Evolutionary conservation across 2,888 invertebrate genomes (phyloP).

Genomic region (Nipponacmea schrenckii): DNA sequence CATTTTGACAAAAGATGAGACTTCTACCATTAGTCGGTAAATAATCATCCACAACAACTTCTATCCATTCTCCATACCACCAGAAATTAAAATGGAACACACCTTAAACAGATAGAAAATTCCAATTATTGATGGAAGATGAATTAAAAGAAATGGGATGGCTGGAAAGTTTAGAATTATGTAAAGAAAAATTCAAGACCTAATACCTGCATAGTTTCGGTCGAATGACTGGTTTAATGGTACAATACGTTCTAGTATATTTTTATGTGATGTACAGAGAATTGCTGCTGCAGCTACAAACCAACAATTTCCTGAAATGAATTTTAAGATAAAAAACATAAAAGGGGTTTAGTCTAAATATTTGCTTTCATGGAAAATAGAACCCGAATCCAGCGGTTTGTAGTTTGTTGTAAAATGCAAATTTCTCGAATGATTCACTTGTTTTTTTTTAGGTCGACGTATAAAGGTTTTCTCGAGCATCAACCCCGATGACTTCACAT

Average conservation of each 20-base stretch:
- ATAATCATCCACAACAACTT: slow-evolving; percentile 80
- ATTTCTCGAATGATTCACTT: too few relatives aligned
- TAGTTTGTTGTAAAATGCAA: too few relatives aligned
- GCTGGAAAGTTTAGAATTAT: background rate
- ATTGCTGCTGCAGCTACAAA: slow-evolving; percentile 93
- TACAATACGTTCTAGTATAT: slow-evolving; percentile 92
- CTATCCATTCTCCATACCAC: slow-evolving; percentile 84
- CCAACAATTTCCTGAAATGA: slow-evolving; percentile 86
- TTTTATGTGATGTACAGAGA: slow-evolving; percentile 81
- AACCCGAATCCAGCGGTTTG: too few relatives aligned
- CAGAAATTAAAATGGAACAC: slow-evolving; percentile 89
- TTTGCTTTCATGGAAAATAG: too few relatives aligned
- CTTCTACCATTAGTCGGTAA: slow-evolving; percentile 78
- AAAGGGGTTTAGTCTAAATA: too few relatives aligned
- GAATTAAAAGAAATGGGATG: too few relatives aligned
- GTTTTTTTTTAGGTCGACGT: too few relatives aligned
- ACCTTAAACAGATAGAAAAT: slow-evolving; percentile 42
- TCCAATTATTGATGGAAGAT: too few relatives aligned
- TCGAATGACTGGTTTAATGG: slow-evolving; percentile 93
- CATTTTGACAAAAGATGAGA: slow-evolving; percentile 74
- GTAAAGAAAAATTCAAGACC: background rate
- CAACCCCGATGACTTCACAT: too few relatives aligned
- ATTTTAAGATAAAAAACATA: background rate
- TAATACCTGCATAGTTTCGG: slow-evolving; percentile 86
- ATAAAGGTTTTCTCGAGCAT: too few relatives aligned